Percentiles rank a stretch among this genome's conserved stretches.
Evolutionary conservation across 2,797 vertebrate genomes (phyloP).

Genomic region (Percopsis omiscomaycus): DNA sequence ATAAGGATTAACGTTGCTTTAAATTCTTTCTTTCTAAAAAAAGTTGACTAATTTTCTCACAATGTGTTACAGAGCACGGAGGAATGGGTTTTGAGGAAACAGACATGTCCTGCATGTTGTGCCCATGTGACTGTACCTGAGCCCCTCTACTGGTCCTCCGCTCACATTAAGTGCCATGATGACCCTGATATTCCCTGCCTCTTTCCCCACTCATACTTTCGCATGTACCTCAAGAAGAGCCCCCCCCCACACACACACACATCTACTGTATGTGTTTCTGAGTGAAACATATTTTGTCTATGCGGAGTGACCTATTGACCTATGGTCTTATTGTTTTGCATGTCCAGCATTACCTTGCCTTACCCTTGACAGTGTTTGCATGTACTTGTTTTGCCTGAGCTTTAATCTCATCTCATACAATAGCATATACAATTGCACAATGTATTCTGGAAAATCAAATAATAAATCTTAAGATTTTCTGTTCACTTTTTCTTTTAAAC

Average conservation of each 20-base stretch:
- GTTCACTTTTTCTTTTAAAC: too few species aligned
- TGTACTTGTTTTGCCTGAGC: constrained; percentile 26
- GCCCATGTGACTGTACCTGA: constrained; percentile 55
- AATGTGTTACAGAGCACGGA: constrained; percentile 71
- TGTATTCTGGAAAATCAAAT: too few species aligned
- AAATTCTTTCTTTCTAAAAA: too few species aligned
- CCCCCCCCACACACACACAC: background rate
- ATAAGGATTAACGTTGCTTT: too few species aligned
- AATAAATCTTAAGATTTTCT: too few species aligned
- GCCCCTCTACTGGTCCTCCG: constrained; percentile 61
- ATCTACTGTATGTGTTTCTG: background rate
- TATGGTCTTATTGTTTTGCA: constrained; percentile 2
- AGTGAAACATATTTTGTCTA: background rate
- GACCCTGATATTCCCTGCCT: constrained; percentile 8
- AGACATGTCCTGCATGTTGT: constrained; percentile 52
- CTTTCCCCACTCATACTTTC: constrained; percentile 5
- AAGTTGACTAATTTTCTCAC: constrained; percentile 10
- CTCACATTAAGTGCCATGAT: constrained; percentile 60
- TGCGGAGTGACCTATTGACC: background rate
- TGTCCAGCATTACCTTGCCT: constrained; percentile 20
- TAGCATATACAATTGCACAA: constrained; percentile 4
- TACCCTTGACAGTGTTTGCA: constrained; percentile 12
- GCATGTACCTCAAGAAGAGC: background rate
- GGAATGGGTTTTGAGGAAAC: constrained; percentile 68
- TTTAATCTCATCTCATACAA: background rate